Evolutionary conservation across 2,888 invertebrate genomes (phyloP).

Genomic region (Suillia variegata): DNA sequence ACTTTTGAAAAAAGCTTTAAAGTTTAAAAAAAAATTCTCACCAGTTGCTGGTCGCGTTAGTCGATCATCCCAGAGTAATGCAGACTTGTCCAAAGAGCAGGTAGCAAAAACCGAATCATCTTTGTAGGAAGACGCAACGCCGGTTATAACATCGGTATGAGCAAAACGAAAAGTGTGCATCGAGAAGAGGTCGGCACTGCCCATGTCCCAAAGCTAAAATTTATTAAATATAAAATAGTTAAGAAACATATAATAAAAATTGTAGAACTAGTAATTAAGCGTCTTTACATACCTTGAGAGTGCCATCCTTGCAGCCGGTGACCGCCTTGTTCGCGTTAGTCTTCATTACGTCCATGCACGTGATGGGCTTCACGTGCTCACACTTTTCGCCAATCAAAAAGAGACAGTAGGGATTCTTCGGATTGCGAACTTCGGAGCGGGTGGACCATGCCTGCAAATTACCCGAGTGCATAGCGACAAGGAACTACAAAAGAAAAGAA

Average conservation of each 20-base stretch:
- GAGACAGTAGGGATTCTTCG: conserved; percentile 46
- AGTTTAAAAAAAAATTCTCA: conserved; percentile 27
- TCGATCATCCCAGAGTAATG: conserved; percentile 47
- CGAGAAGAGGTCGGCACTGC: conserved; percentile 47
- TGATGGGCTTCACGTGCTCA: conserved; percentile 52
- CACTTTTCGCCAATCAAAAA: conserved; percentile 50
- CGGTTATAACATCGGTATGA: conserved; percentile 45
- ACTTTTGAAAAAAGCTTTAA: too few relatives aligned
- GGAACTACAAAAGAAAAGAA: conserved; percentile 35
- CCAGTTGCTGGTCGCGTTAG: conserved; percentile 45
- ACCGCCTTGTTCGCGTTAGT: conserved; percentile 41
- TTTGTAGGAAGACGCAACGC: conserved; percentile 34
- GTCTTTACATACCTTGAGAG: conserved; percentile 55
- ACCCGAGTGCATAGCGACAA: conserved; percentile 49
- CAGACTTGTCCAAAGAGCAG: conserved; percentile 46
- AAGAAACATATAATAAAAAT: neutral
- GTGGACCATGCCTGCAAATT: conserved; percentile 58
- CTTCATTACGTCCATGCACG: conserved; percentile 46
- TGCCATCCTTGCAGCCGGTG: conserved; percentile 50
- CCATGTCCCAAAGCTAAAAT: conserved; percentile 56
- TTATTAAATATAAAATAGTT: too few relatives aligned
- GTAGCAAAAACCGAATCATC: conserved; percentile 38
- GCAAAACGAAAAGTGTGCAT: conserved; percentile 37
- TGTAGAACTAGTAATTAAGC: neutral
- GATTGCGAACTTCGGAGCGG: conserved; percentile 45